These are phyloP conservation scores for Mimas tiliae DNA, from an alignment of 2,888 invertebrate genomes.

Conservation along the genomic window DNA sequence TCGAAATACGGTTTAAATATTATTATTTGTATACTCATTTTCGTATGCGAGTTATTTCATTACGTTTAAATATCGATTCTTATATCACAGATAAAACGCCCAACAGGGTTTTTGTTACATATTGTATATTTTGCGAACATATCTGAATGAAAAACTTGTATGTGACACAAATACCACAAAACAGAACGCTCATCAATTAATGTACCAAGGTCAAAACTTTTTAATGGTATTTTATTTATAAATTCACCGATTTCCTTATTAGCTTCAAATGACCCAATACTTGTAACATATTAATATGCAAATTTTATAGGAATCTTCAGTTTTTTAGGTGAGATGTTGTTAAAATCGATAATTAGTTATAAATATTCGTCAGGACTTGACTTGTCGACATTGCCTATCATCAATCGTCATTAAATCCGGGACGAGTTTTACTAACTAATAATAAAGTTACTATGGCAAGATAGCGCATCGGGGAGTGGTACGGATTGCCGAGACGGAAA, in stretches of 20 bases:
- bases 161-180: background rate
- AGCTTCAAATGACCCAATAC: background rate
- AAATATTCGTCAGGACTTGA: background rate
- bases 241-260: conserved; percentile 7
- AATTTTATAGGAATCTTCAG: background rate
- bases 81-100: no score
- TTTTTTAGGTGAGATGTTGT: background rate
- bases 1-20: no score
- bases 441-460: no score
- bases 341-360: background rate
- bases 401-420: background rate
- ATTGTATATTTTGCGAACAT: no score
- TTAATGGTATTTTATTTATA: background rate
- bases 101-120: no score
- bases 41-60: no score
- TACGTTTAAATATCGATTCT: no score
- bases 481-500: no score
- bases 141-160: background rate
- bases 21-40: no score
- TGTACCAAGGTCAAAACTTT: conserved; percentile 6
- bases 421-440: background rate
- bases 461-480: no score
- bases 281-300: background rate
- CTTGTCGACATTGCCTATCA: background rate
- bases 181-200: background rate